Conservation (phyloP, 2,113 vertebrate species). For the Bujurquina vittata region DNA sequence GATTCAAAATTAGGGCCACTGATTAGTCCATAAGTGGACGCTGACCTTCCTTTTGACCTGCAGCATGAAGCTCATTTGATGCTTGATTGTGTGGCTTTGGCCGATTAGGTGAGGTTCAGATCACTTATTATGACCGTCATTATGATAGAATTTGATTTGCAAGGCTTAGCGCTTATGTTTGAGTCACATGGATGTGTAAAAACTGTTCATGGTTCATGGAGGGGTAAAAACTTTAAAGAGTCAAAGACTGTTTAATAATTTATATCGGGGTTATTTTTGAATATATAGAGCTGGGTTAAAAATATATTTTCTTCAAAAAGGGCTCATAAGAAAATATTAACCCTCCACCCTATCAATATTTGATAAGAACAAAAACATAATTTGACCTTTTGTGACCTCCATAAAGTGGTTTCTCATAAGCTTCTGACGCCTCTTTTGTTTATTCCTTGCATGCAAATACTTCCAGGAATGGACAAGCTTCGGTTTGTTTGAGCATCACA, state of each 20-base stretch:
- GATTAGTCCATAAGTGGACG: conserved; percentile 7
- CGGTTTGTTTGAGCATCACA: neutral
- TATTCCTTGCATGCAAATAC: neutral
- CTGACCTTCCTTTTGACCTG: neutral
- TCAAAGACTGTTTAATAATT: neutral
- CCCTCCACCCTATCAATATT: neutral
- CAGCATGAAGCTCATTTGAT: neutral
- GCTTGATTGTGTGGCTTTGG: conserved; percentile 1
- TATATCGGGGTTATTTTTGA: neutral
- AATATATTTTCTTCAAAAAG: neutral
- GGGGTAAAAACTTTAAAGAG: neutral
- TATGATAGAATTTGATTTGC: neutral
- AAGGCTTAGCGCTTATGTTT: neutral
- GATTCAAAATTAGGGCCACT: conserved; percentile 1
- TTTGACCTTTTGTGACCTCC: neutral
- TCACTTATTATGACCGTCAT: neutral
- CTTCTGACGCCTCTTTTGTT: neutral
- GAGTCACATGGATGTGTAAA: neutral
- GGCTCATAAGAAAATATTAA: neutral
- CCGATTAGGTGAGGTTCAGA: conserved; percentile 1
- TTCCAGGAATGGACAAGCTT: neutral
- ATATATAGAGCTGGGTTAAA: neutral
- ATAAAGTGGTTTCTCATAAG: neutral
- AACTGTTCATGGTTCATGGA: neutral
- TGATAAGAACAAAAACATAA: neutral